Percentiles rank a stretch among this genome's conserved stretches.
These are phyloP conservation scores for Eclectus roratus DNA, from an alignment of 2,113 vertebrate genomes.

Conservation along the genomic window DNA sequence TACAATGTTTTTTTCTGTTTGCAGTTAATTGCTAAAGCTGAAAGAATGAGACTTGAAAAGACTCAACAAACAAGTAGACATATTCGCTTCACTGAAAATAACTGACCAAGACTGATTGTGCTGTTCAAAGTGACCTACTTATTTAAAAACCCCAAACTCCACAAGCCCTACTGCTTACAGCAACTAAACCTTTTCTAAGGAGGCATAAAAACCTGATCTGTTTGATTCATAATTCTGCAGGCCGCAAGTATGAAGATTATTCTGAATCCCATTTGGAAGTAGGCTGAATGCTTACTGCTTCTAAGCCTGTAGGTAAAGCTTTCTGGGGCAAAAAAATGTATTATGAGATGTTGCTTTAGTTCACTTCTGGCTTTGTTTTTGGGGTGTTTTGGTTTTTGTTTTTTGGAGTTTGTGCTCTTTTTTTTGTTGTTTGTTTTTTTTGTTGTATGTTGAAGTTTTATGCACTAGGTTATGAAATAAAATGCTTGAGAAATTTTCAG, in stretches of 20 bases:
- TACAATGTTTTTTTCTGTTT: constrained; percentile 7
- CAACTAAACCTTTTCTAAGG: neutral
- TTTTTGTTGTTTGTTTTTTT: neutral
- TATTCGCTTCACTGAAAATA: constrained; percentile 85
- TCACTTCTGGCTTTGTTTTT: neutral
- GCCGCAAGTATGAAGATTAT: neutral
- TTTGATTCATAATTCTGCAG: neutral
- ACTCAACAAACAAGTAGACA: constrained; percentile 88
- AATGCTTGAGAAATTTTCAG: constrained; percentile 11
- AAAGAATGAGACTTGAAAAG: constrained; percentile 88
- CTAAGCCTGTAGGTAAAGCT: constrained; percentile 57
- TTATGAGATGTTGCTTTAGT: constrained; percentile 16
- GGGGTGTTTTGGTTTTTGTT: neutral
- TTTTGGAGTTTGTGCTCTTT: rapidly evolving
- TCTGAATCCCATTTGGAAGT: neutral
- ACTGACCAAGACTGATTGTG: constrained; percentile 58
- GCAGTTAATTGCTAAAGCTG: constrained; percentile 93
- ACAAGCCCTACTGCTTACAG: neutral
- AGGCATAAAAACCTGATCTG: neutral
- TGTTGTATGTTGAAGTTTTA: constrained; percentile 53
- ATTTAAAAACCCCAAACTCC: neutral
- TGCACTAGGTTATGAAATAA: constrained; percentile 61
- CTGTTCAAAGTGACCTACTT: neutral
- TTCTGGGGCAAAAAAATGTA: neutral
- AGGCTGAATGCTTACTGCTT: constrained; percentile 42